These are phyloP conservation scores for Neuroscelio doddi DNA, from an alignment of 2,888 invertebrate genomes.

Conservation along the genomic window DNA sequence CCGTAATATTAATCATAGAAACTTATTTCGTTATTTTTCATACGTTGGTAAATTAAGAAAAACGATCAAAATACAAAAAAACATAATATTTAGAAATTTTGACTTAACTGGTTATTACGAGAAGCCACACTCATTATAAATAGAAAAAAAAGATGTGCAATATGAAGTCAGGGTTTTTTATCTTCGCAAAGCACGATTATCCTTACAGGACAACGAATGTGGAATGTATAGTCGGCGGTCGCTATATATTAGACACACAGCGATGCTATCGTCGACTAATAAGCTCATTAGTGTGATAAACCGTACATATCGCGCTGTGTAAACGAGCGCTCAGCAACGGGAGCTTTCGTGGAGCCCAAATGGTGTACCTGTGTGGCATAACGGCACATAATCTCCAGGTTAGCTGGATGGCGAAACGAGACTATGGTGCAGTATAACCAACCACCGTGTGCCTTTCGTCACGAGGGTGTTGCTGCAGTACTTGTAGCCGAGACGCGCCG, in stretches of 20 bases:
- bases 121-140: no score
- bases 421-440: slow-evolving; percentile 7
- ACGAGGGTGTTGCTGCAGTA: slow-evolving; percentile 6
- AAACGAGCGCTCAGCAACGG: slow-evolving; percentile 34
- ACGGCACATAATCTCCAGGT: slow-evolving; percentile 24
- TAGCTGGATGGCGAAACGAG: slow-evolving; percentile 7
- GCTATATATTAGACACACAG: slow-evolving; percentile 9
- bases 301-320: slow-evolving; percentile 35
- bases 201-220: slow-evolving; percentile 16
- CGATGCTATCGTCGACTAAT: slow-evolving; percentile 48
- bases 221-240: no score
- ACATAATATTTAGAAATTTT: not conserved
- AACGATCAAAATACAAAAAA: not conserved
- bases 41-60: not conserved
- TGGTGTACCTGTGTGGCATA: slow-evolving; percentile 19
- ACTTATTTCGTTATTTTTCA: no score
- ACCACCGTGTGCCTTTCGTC: slow-evolving; percentile 17
- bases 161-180: no score
- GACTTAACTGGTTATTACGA: not conserved
- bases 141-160: no score
- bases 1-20: no score
- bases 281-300: slow-evolving; percentile 56
- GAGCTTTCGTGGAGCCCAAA: slow-evolving; percentile 22
- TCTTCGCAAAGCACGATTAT: not conserved
- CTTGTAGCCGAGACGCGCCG: slow-evolving; percentile 10